Evolutionary conservation across 2,888 invertebrate species (phyloP), one percentile per base, ranked within the genome.

Genomic region (Spodoptera exigua): DNA sequence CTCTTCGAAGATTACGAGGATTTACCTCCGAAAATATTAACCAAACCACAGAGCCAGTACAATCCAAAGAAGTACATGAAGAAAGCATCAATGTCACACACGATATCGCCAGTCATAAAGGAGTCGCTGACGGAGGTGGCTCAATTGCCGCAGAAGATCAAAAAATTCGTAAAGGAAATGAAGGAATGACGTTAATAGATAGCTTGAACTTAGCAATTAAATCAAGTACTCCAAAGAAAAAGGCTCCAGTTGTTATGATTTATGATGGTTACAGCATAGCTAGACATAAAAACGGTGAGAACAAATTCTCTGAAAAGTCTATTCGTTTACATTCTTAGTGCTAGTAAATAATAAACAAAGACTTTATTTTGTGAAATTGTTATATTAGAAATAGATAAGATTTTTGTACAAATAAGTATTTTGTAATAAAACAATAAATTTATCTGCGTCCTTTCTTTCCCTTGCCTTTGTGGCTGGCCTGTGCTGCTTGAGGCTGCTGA

Each of bases 381-480:
- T 27, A 67, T 68, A 72, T 61, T 65, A 65, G 34, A 65, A 61
- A 55, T 55, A 56, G 49, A 61, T 67, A 55, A 61, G 63, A 58
- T 61, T 72, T 68, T 74, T 72, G 69, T 76, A 74, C 68, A 79
- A 60, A 62, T 69, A 61, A 60, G 54, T 57, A 60, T 57, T 61
- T 64, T 64, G 46, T 73, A 76, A 61, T 62, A 70, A 74, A 76
- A 54, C 65, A 69, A 74, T 66, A 67, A 56, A 63, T 60, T 88
- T 89, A 94, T 86, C 94, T 87, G 40, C 94, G 85, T 65, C 93
- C 93, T 79, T 94, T 94, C 78, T 94, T 94, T 44, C 93, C 94
- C 80, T 94, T 94, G 65, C 82, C 85, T 71, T 94, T 94, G 68
- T 74, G 87, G 61, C 81, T 85, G 1, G 88, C 79, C 79, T 92